Base-by-base conservation (phyloP, 2,888 invertebrate genomes). In the Epinotia brunnichana region DNA sequence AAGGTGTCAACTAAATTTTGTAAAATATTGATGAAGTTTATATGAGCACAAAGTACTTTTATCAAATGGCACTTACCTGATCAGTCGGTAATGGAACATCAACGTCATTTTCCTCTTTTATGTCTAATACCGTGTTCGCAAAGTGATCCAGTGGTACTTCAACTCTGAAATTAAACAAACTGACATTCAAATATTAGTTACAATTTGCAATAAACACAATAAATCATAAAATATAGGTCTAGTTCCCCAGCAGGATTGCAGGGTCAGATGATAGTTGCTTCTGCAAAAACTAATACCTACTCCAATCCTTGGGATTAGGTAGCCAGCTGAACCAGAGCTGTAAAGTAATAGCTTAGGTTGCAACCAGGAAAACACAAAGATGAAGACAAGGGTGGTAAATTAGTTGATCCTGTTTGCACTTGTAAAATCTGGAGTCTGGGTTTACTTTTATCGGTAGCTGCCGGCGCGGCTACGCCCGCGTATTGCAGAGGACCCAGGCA, bases 51-150 rank as follows among this genome's bases (percentile, higher is more conserved):
- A n/a, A 48, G 7, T 1, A 48, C n/a, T 48, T 41, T 35, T 9
- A 2, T 35, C 9, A 35, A 41, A 48, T 7, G 15, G 29, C 95
- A 81, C 96, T 95, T 78, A 96, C 96, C 90, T 97, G 97, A 84
- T 97, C 97, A 41, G 96, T 96, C 60, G 97, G 97, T 77, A 97
- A 88, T 3, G 97, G 96, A 63, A 97, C 96, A 87, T 96, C 95
- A 85, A 95, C 90, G 76, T 96, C 95, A 85, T 96, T 95, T 80
- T 96, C 95, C 80, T 94, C 94, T 75, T 94, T 91, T 57, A 93
- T 77, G 78, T 93, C 91, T 71, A 91, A 85, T 0, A 87, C 89
- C 53, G 87, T 90, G 75, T 87, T 89, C 76, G 90, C 90, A 81
- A 94, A 94, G 86, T 94, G 95, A 80, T 91, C 95, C 78, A 94